A percentile compares a stretch with the other conserved stretches of the same genome.
These are phyloP conservation scores for Chondrilla cf. caribensis DNA, from an alignment of 37 sponge, comb jelly and placozoan species.

Conservation along the genomic window DNA sequence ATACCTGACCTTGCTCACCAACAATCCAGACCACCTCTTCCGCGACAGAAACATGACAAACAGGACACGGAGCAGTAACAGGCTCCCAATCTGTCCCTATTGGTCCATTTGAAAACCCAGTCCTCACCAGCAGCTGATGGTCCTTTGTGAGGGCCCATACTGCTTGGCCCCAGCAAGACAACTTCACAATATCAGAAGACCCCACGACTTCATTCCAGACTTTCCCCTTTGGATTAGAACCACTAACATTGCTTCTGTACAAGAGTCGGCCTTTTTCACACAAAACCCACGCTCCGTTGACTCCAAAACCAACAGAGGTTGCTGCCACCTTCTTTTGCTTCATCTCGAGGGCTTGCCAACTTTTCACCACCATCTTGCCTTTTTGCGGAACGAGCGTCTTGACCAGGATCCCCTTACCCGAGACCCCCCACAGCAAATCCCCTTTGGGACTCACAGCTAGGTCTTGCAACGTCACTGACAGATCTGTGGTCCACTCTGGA, in stretches of 20 bases:
- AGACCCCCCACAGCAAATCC: slow-evolving; percentile 9
- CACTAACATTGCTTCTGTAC: neutral
- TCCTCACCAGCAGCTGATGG: neutral
- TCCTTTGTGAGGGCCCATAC: neutral
- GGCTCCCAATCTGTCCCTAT: neutral
- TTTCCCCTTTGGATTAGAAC: neutral
- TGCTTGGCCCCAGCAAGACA: neutral
- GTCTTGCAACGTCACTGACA: neutral
- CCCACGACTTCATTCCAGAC: neutral
- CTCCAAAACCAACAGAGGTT: neutral
- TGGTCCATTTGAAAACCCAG: neutral
- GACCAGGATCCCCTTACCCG: slow-evolving; percentile 4
- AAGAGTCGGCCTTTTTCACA: neutral
- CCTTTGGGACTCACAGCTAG: neutral
- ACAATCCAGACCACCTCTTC: slow-evolving; percentile 56
- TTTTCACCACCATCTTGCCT: neutral
- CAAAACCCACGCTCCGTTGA: neutral
- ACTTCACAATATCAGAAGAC: neutral
- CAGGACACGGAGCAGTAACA: neutral
- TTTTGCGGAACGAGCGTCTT: slow-evolving; percentile 13
- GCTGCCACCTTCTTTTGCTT: neutral
- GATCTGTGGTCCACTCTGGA: neutral
- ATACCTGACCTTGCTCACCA: slow-evolving; percentile 43
- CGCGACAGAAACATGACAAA: neutral
- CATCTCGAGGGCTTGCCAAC: neutral